A percentile compares a stretch with the other conserved stretches of the same genome.
Conservation (phyloP, 1,140 invertebrate species). For the Drosophila oshimai region DNA sequence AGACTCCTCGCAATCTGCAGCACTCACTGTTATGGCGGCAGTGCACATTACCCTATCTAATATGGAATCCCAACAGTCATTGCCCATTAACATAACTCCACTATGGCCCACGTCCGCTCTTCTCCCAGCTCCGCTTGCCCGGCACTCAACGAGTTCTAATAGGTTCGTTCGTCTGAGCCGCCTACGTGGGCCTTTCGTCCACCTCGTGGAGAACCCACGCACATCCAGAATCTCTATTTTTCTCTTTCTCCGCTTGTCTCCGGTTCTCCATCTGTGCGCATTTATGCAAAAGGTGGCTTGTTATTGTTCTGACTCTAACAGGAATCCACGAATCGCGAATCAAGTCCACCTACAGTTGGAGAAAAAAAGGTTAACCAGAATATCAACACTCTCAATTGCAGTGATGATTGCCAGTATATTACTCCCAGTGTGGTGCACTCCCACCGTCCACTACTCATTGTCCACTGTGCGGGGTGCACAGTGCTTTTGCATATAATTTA, state of each 20-base stretch:
- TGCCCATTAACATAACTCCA: conserved; percentile 72
- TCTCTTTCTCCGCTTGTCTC: background rate
- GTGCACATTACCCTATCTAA: conserved; percentile 69
- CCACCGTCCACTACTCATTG: conserved; percentile 27
- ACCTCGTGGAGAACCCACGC: conserved; percentile 42
- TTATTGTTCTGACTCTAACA: conserved; percentile 65
- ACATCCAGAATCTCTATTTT: background rate
- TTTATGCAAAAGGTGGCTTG: conserved; percentile 78
- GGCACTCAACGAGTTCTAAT: conserved; percentile 73
- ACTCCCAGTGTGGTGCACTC: conserved; percentile 14
- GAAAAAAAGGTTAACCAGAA: background rate
- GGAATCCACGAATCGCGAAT: conserved; percentile 7
- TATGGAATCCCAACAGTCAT: conserved; percentile 70
- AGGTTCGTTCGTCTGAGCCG: conserved; percentile 28
- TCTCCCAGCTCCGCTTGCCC: conserved; percentile 44
- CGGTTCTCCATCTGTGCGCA: conserved; percentile 23
- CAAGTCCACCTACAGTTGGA: background rate
- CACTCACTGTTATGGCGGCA: conserved; percentile 37
- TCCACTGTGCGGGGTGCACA: conserved; percentile 43
- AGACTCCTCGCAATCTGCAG: conserved; percentile 21
- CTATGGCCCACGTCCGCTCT: conserved; percentile 32
- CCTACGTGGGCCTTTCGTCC: conserved; percentile 30
- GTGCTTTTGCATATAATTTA: conserved; percentile 76
- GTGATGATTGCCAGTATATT: background rate
- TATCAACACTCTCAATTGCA: background rate